Percentiles rank a stretch among this genome's conserved stretches.
phyloP scores from a whole-genome alignment of 2,797 vertebrate species.

The Mastacembelus armatus region DNA sequence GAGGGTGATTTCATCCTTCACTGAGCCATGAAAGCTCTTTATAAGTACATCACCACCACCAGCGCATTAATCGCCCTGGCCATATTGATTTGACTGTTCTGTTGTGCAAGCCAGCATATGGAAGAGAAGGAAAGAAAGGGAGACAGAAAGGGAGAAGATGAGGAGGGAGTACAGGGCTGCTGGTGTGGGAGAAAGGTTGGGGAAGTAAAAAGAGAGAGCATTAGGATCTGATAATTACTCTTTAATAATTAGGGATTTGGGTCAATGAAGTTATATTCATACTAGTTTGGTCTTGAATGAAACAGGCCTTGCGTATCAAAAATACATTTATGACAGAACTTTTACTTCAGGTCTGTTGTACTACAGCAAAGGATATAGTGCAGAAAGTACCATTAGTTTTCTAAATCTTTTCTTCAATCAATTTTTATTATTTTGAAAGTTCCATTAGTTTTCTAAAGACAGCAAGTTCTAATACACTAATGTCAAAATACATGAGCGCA shows the following conservation, averaged over 20 bases:
- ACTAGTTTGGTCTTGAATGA: constrained; percentile 1
- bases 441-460: too few relatives aligned
- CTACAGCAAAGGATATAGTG: not conserved
- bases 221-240: constrained; percentile 60
- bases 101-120: constrained; percentile 67
- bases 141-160: not conserved
- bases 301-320: not conserved
- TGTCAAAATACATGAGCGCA: too few relatives aligned
- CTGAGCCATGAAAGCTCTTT: constrained; percentile 84
- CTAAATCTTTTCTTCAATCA: too few relatives aligned
- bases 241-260: constrained; percentile 47
- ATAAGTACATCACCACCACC: constrained; percentile 78
- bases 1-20: constrained; percentile 86
- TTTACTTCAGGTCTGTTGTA: not conserved
- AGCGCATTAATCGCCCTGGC: constrained; percentile 76
- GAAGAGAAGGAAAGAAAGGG: constrained; percentile 12
- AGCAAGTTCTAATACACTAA: too few relatives aligned
- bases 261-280: constrained; percentile 12
- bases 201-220: constrained; percentile 23
- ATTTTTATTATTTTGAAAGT: too few relatives aligned
- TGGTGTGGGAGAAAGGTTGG: not conserved
- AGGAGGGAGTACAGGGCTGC: not conserved
- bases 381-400: not conserved
- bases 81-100: constrained; percentile 79
- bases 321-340: not conserved